Conservation (phyloP, 2,113 vertebrate genomes). For the Phocoena sinus region DNA sequence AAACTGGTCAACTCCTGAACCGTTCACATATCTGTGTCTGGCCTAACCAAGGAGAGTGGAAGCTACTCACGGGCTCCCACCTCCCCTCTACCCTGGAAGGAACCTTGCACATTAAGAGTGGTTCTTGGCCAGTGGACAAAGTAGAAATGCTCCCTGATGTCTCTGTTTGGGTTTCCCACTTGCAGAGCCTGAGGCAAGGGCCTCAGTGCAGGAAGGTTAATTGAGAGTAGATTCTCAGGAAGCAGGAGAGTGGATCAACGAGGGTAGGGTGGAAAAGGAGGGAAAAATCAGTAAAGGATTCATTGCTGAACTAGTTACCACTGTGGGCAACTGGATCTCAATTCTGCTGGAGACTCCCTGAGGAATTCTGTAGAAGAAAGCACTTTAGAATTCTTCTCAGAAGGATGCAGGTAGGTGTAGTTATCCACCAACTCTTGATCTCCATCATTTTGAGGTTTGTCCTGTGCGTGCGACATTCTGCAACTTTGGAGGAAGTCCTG, state of each 20-base stretch:
- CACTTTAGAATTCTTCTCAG: not conserved
- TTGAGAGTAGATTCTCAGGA: not conserved
- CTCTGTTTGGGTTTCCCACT: not conserved
- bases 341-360: not conserved
- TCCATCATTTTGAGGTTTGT: not conserved
- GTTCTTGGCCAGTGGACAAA: too few relatives aligned
- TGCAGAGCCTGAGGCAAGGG: not conserved
- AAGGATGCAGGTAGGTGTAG: not conserved
- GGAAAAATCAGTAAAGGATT: not conserved
- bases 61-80: rapidly evolving
- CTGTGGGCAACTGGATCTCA: too few relatives aligned
- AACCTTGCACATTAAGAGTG: not conserved
- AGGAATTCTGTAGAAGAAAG: not conserved
- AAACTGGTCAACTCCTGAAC: not conserved
- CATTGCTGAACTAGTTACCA: too few relatives aligned
- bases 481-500: not conserved
- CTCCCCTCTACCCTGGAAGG: not conserved
- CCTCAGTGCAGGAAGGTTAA: not conserved
- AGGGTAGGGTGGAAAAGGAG: not conserved
- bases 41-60: not conserved
- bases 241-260: not conserved
- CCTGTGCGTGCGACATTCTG: not conserved
- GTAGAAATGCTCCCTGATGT: not conserved
- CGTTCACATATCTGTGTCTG: not conserved
- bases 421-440: not conserved